Evolutionary conservation across 2,888 invertebrate genomes (phyloP).

Genomic region (Apoda limacodes): DNA sequence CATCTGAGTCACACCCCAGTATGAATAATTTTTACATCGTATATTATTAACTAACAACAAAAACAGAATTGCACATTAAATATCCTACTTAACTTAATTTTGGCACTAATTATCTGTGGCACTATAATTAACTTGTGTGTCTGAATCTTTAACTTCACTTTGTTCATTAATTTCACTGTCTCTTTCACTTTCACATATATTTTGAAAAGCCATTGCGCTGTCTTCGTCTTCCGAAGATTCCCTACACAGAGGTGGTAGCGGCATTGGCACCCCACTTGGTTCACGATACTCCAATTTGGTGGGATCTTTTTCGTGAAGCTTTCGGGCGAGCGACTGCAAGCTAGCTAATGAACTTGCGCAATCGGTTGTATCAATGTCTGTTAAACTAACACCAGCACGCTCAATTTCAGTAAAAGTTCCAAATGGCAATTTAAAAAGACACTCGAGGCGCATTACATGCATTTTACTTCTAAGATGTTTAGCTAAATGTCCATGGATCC

Average conservation of each 20-base stretch:
- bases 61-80: constrained; percentile 66
- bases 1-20: constrained; percentile 50
- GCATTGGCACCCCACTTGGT: constrained; percentile 38
- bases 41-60: too few relatives aligned
- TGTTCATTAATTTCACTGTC: constrained; percentile 57
- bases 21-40: constrained; percentile 49
- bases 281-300: constrained; percentile 78
- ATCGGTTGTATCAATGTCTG: constrained; percentile 96
- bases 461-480: constrained; percentile 97
- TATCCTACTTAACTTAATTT: constrained; percentile 68
- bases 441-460: constrained; percentile 95
- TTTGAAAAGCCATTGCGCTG: constrained; percentile 31
- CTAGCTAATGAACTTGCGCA: constrained; percentile 95
- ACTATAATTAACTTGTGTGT: constrained; percentile 63
- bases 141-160: constrained; percentile 52
- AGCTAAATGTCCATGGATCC: constrained; percentile 96
- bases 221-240: constrained; percentile 71
- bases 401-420: constrained; percentile 96
- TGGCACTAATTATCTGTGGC: constrained; percentile 76
- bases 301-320: constrained; percentile 85
- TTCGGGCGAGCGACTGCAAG: constrained; percentile 83
- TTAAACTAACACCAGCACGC: constrained; percentile 87
- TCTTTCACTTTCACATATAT: constrained; percentile 53
- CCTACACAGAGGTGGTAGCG: constrained; percentile 43
- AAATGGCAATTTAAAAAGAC: constrained; percentile 91